These are phyloP conservation scores for Agriopis marginaria DNA, from an alignment of 2,888 invertebrate genomes.

Conservation along the genomic window DNA sequence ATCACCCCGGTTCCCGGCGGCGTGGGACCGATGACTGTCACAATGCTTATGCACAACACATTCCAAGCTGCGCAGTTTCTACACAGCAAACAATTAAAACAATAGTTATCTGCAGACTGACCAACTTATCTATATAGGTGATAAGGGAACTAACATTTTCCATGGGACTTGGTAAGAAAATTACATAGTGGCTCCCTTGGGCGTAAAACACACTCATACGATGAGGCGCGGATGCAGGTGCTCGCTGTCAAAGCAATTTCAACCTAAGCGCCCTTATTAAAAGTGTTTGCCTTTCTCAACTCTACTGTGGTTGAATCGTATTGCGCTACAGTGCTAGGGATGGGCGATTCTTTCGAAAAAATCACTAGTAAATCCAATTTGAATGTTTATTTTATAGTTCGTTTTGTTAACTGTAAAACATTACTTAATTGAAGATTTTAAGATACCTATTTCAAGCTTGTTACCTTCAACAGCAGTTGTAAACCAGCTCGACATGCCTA, in stretches of 20 bases:
- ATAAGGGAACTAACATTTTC: not conserved
- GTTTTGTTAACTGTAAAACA: not conserved
- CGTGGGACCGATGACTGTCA: constrained; percentile 97
- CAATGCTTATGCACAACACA: constrained; percentile 97
- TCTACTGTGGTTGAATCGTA: no score
- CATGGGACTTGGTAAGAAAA: not conserved
- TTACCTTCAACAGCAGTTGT: no score
- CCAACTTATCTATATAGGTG: not conserved
- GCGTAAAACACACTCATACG: no score
- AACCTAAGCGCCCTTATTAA: no score
- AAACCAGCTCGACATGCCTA: no score
- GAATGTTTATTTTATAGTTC: not conserved
- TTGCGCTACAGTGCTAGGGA: no score
- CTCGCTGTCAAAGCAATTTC: no score
- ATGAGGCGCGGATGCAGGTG: no score
- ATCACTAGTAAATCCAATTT: not conserved
- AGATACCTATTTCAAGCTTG: not conserved
- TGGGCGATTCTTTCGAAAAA: no score
- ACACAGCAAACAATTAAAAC: constrained; percentile 51
- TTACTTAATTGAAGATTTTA: not conserved
- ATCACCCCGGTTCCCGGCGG: constrained; percentile 97
- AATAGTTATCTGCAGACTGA: constrained; percentile 44
- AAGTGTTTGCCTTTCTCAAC: no score
- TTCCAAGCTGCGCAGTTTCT: constrained; percentile 89
- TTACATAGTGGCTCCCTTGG: no score